phyloP scores from a whole-genome alignment of 2,113 vertebrate genomes.

The Dromiciops gliroides region DNA sequence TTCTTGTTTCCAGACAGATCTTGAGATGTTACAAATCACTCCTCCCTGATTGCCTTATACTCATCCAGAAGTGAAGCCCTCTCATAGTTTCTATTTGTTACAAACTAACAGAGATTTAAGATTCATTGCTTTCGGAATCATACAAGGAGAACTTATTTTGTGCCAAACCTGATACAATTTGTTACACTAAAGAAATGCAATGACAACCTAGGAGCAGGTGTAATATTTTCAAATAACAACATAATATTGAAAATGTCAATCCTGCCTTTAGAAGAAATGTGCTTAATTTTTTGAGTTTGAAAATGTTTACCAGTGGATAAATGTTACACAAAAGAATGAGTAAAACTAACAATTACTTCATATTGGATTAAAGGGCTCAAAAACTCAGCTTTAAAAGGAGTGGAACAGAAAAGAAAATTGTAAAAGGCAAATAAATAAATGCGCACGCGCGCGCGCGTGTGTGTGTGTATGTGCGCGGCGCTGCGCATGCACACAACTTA shows the following conservation, averaged over 20 bases:
- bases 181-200: not conserved
- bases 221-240: conserved; percentile 14
- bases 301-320: conserved; percentile 15
- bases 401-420: not conserved
- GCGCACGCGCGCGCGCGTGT: too few species aligned
- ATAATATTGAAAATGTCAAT: conserved; percentile 20
- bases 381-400: not conserved
- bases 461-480: too few species aligned
- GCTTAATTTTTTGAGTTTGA: conserved; percentile 9
- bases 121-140: conserved; percentile 11
- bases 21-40: not conserved
- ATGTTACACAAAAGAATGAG: not conserved
- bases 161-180: not conserved
- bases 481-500: too few species aligned
- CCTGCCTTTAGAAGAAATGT: not conserved
- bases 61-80: not conserved
- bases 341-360: conserved; percentile 13
- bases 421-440: too few species aligned
- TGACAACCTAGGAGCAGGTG: not conserved
- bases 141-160: not conserved
- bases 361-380: not conserved
- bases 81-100: not conserved
- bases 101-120: not conserved
- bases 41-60: not conserved
- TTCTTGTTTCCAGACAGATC: not conserved